phyloP scores from a whole-genome alignment of 2,888 invertebrate genomes.

The Campoplex nolae region DNA sequence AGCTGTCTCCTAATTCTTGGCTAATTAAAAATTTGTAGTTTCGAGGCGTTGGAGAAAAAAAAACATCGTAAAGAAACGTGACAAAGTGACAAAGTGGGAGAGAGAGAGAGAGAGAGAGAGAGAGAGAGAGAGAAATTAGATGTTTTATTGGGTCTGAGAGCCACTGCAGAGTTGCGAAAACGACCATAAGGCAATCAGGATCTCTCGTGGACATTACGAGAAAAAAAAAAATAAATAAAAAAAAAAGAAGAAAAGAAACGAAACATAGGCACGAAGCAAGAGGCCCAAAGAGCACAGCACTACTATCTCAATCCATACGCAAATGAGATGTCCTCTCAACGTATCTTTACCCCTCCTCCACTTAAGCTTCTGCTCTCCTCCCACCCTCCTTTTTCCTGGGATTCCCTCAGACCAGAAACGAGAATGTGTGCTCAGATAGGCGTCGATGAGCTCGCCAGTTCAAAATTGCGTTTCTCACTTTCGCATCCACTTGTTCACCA shows the following conservation, averaged over 20 bases:
- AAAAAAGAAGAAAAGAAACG: conserved; percentile 64
- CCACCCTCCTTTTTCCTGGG: background rate
- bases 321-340: conserved; percentile 78
- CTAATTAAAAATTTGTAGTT: conserved; percentile 23
- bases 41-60: conserved; percentile 2
- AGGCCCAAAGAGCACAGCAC: conserved; percentile 67
- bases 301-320: conserved; percentile 83
- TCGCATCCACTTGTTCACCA: conserved; percentile 32
- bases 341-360: conserved; percentile 62
- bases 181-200: conserved; percentile 79
- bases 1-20: background rate
- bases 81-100: background rate
- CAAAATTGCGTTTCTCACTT: conserved; percentile 49
- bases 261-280: conserved; percentile 36
- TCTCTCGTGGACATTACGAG: conserved; percentile 75
- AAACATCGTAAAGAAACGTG: conserved; percentile 2
- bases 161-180: conserved; percentile 74
- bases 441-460: conserved; percentile 55
- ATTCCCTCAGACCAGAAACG: conserved; percentile 43
- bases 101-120: background rate
- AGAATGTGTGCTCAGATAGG: conserved; percentile 34
- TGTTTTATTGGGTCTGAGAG: conserved; percentile 58
- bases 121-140: background rate
- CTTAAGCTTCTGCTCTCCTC: conserved; percentile 4
- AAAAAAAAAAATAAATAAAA: conserved; percentile 62